Conservation (phyloP, 2,113 vertebrate species). For the Bubo blakistoni region DNA sequence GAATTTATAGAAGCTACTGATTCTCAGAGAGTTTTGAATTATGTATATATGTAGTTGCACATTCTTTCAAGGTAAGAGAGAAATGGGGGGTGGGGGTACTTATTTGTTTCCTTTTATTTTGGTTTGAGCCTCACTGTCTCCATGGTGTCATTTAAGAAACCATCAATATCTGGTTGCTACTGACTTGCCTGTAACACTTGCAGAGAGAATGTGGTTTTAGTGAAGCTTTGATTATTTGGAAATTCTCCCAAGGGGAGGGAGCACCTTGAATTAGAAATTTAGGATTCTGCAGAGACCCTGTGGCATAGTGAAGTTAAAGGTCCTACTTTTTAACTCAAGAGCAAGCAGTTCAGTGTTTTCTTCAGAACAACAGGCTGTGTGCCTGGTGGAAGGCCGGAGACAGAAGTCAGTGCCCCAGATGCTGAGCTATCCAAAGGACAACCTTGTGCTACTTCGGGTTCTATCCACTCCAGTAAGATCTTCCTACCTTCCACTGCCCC, state of each 20-base stretch:
- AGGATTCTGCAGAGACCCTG: background rate
- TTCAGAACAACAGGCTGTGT: background rate
- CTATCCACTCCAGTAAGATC: background rate
- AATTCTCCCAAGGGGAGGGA: background rate
- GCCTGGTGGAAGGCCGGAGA: background rate
- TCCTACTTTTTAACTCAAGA: background rate
- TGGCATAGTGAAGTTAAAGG: background rate
- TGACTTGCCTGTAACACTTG: background rate
- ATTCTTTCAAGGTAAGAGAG: background rate
- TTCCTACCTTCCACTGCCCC: background rate
- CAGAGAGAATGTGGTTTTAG: background rate
- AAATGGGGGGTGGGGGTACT: background rate
- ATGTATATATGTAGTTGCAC: background rate
- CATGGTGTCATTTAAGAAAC: background rate
- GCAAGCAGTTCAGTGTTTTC: background rate
- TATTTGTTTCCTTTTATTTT: background rate
- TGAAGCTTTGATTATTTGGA: background rate
- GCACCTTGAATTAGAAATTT: background rate
- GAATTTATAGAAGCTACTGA: background rate
- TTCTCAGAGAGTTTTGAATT: background rate
- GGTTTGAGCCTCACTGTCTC: background rate
- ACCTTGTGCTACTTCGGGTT: background rate
- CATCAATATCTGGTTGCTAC: background rate
- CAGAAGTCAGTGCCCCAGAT: background rate
- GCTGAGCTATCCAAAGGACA: background rate